A percentile compares a stretch with the other conserved stretches of the same genome.
Evolutionary conservation across 2,888 invertebrate genomes (phyloP).

Genomic region (Drosophila borealis): DNA sequence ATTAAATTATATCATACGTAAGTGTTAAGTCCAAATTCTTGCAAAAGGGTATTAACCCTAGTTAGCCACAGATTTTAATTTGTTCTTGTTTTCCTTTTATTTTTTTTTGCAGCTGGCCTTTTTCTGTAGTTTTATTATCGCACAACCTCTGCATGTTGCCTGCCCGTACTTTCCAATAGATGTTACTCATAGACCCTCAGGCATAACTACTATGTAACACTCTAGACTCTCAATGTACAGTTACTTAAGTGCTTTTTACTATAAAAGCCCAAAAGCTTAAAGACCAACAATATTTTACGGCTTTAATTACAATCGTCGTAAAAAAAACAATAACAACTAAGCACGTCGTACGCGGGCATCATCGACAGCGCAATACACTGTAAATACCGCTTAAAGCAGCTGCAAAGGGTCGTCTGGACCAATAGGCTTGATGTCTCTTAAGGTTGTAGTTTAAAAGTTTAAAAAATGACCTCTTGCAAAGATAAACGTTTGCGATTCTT

Average conservation of each 20-base stretch:
- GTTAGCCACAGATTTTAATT: conserved; percentile 1
- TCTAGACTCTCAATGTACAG: conserved; percentile 35
- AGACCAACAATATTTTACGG: conserved; percentile 58
- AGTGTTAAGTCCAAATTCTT: not conserved
- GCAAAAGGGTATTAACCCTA: conserved; percentile 35
- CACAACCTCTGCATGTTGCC: conserved; percentile 6
- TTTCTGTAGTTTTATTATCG: conserved; percentile 18
- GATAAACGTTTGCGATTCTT: too few relatives aligned
- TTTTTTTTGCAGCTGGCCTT: not conserved
- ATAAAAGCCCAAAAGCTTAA: conserved; percentile 49
- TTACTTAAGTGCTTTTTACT: conserved; percentile 53
- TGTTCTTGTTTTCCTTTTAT: not conserved
- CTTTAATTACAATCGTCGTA: conserved; percentile 67
- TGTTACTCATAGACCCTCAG: not conserved
- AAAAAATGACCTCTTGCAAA: too few relatives aligned
- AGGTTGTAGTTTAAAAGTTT: too few relatives aligned
- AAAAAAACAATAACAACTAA: conserved; percentile 24
- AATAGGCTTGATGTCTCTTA: too few relatives aligned
- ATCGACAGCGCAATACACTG: conserved; percentile 4
- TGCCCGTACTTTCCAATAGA: conserved; percentile 11
- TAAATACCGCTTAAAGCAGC: not conserved
- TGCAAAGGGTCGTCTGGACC: too few relatives aligned
- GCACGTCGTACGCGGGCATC: not conserved
- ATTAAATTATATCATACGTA: not conserved
- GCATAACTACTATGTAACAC: conserved; percentile 19